Conservation (phyloP, 1,140 invertebrate genomes). For the Bombus vancouverensis region DNA sequence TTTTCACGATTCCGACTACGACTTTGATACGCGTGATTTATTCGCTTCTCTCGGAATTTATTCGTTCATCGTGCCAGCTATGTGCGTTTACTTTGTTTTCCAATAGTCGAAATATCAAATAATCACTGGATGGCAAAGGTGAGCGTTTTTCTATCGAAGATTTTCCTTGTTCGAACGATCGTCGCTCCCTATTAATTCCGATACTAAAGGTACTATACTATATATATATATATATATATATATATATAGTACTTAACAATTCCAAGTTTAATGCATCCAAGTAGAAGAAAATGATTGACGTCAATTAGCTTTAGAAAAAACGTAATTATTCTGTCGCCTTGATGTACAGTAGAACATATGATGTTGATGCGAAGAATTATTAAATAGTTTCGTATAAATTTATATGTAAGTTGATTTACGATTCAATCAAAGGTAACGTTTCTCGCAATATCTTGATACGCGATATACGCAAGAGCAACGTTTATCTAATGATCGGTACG, state of each 20-base stretch:
- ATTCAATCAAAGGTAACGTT: background rate
- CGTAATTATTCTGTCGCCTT: conserved; percentile 8
- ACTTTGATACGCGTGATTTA: background rate
- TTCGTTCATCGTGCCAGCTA: background rate
- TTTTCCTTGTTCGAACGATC: no score
- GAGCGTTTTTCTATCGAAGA: no score
- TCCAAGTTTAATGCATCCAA: background rate
- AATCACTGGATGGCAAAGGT: no score
- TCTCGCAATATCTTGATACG: background rate
- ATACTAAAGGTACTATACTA: no score
- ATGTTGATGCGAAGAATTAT: background rate
- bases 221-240: no score
- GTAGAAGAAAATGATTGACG: background rate
- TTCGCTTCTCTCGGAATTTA: background rate
- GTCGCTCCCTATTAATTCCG: no score
- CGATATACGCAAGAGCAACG: no score
- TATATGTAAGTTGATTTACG: background rate
- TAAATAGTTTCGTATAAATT: background rate
- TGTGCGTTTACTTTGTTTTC: background rate
- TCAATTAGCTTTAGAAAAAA: background rate
- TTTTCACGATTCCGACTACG: background rate
- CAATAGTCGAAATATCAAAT: background rate
- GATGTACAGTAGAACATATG: background rate
- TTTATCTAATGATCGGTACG: no score
- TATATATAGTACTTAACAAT: background rate